Base-by-base conservation (phyloP, 2,888 invertebrate species). In the Cheilosia scutellata region DNA sequence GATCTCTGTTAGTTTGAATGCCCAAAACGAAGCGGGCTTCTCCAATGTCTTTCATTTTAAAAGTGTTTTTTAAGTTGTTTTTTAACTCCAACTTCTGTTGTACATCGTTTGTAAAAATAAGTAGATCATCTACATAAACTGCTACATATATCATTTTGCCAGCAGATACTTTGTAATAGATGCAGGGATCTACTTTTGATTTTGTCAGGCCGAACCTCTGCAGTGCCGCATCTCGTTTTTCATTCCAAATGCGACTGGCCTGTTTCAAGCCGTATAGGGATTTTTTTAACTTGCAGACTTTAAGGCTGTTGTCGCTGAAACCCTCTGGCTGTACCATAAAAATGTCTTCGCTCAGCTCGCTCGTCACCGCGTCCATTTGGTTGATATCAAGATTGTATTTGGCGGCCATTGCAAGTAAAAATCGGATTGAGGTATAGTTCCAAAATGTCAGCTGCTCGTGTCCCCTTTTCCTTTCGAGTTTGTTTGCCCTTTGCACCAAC, bases 281-380 rank as follows among this genome's bases (percentile, higher is more conserved):
- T 57, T 76, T 58, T 33, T 76, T 57, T n/a, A 76, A 6, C 7
- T 51, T 40, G 49, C 65, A 75, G 4, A 65, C 63, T 47, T 65
- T 55, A 3, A 2, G n/a, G 27, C 31, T 57, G 3, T 47, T 20
- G 9, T 16, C 29, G 16, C 9, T 37, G 2, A 47, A 57, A 0
- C 47, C 55, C 16, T 65, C 55, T 20, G 66, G 66, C 11, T 57
- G 57, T 4, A 47, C 0, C 76, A 76, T 66, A 31, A 20, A 51
- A 27, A 58, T 60, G 2, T 58, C 57, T 40, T 62, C 27, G 13
- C 20, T 27, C 11, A 70, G 13, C 1, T 55, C 44, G 5, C 62
- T 62, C 0, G 42, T 55, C 6, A 60, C 60, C 3, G 58, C 70
- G 16, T 71, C 57, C 62, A 71, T 37, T 13, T 71, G 71, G 25